Evolutionary conservation across 2,888 invertebrate genomes (phyloP), one percentile per base, ranked within the genome.

Genomic region (Trichopria drosophilae): DNA sequence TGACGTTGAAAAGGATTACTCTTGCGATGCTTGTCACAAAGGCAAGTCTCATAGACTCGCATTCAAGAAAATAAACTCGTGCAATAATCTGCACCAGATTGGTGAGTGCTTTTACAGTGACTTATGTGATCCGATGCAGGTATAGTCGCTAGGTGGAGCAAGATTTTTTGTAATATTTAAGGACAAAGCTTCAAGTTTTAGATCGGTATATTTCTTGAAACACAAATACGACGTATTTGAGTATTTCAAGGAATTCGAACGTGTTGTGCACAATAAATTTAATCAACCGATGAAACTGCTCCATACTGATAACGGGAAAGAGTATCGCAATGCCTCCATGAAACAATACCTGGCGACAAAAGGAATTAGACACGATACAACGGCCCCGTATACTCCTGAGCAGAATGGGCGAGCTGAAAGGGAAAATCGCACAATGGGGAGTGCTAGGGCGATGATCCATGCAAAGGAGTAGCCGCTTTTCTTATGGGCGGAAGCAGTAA

Each of bases 51-150:
- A 55, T 26, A 44, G 52, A 13, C 36, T 50, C 4, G 44, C 45
- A n/a, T 55, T 55, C 12, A 16, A 48, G 2, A 44, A 51, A 7
- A 3, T 16, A 6, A 6, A 20, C n/a, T 20, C 13, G 13, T 5
- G 4, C 12, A 37, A 20, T 20, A 37, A 20, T 37, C 15, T 20
- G n/a, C 22, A 7, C 16, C 20, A 41, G 23, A 26, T 42, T 19
- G 39, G 50, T 23, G 46, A 50, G 18, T 31, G 26, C 16, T 26
- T 61, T 6, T 57, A 60, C 18, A 51, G 57, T 1, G 58, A 63
- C 31, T 54, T 63, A 3, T 60, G 59, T 53, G 59, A 58, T 10
- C 58, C 60, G 6, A 59, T 62, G 57, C 35, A 49, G n/a, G 19
- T 3, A n/a, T n/a, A n/a, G n/a, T n/a, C n/a, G n/a, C n/a, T n/a